Percentiles rank a stretch among this genome's conserved stretches.
Conservation (phyloP, 2,113 vertebrate genomes). For the Erythrocebus patas region DNA sequence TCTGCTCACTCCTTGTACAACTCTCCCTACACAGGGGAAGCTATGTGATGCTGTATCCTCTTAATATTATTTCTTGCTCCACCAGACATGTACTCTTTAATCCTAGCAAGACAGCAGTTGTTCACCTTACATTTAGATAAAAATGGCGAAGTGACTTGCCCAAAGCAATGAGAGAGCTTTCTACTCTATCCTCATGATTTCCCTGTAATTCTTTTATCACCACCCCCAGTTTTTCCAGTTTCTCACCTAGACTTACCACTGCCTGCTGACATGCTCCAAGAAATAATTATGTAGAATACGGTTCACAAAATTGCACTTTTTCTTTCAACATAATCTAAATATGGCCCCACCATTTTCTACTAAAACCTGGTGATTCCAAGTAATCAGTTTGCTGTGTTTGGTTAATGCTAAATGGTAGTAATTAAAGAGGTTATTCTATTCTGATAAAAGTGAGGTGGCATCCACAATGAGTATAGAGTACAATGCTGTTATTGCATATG, state of each 20-base stretch:
- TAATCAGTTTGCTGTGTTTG: neutral
- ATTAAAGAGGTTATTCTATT: neutral
- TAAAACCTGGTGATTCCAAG: neutral
- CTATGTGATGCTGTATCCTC: neutral
- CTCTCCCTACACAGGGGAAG: neutral
- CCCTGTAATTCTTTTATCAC: neutral
- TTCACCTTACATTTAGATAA: neutral
- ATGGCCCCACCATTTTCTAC: neutral
- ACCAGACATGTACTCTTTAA: neutral
- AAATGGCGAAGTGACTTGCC: neutral
- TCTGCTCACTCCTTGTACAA: neutral
- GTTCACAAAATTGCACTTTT: neutral
- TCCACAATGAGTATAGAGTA: neutral
- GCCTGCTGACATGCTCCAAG: neutral
- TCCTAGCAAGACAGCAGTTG: neutral
- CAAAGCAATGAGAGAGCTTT: neutral
- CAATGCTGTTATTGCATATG: neutral
- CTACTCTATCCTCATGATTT: neutral
- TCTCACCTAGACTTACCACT: neutral
- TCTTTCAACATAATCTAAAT: neutral
- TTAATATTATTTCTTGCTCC: neutral
- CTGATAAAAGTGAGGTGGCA: neutral
- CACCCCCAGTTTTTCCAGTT: neutral
- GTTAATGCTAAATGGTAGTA: neutral
- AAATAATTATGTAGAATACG: neutral